These are phyloP conservation scores for Phodopus roborovskii DNA, from an alignment of 2,113 vertebrate species.

Conservation along the genomic window DNA sequence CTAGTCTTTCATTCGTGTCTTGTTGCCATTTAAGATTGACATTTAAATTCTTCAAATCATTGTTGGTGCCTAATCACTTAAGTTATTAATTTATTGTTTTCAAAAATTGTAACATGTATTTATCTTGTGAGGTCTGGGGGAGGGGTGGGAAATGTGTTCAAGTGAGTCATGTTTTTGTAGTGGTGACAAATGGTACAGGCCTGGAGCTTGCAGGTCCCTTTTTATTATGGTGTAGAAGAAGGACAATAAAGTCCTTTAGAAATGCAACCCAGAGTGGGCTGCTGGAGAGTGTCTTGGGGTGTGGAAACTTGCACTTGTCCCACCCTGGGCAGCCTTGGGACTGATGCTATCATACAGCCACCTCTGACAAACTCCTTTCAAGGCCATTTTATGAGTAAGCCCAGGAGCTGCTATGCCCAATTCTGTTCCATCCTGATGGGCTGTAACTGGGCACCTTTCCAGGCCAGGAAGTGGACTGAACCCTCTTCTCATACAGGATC, in stretches of 20 bases:
- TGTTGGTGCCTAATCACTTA: slow-evolving; percentile 95
- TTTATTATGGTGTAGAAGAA: slow-evolving; percentile 74
- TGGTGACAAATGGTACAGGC: slow-evolving; percentile 87
- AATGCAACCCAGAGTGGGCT: slow-evolving; percentile 15
- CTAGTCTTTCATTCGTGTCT: slow-evolving; percentile 43
- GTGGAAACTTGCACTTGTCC: not conserved
- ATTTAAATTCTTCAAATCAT: slow-evolving; percentile 90
- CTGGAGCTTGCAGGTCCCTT: slow-evolving; percentile 82
- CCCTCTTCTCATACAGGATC: not conserved
- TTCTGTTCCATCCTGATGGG: not conserved
- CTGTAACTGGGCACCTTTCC: not conserved
- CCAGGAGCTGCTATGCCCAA: not conserved
- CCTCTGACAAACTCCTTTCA: not conserved
- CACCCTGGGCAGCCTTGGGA: not conserved
- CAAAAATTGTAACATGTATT: slow-evolving; percentile 86
- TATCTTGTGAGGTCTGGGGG: slow-evolving; percentile 84
- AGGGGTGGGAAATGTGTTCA: slow-evolving; percentile 71
- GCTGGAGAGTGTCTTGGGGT: not conserved
- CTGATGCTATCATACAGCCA: accelerated
- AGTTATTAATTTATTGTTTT: slow-evolving; percentile 99
- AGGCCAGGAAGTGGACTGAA: not conserved
- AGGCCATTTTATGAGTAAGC: not conserved
- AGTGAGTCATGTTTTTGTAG: slow-evolving; percentile 83
- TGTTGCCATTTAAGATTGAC: slow-evolving; percentile 85
- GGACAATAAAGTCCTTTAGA: slow-evolving; percentile 83